These are phyloP conservation scores for Cervus canadensis DNA, from an alignment of 2,113 vertebrate genomes.

Conservation along the genomic window DNA sequence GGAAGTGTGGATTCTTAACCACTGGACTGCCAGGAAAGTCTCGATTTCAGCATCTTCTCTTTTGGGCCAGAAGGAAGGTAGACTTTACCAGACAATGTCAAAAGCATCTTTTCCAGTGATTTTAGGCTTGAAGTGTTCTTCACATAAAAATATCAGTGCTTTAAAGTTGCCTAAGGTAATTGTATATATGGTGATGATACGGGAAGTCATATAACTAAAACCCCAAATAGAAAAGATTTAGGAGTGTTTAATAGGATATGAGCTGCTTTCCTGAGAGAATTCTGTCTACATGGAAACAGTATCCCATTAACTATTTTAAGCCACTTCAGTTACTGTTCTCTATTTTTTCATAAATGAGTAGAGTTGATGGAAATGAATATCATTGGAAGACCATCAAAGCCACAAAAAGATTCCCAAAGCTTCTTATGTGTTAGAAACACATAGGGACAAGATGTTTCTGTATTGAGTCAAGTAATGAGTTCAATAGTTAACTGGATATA, in stretches of 20 bases:
- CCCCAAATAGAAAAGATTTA: neutral
- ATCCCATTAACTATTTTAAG: conserved; percentile 8
- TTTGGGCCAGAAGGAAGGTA: neutral
- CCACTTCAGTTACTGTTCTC: neutral
- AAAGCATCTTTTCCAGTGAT: neutral
- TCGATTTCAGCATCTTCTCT: neutral
- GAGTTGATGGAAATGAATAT: neutral
- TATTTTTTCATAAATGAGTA: neutral
- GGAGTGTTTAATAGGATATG: neutral
- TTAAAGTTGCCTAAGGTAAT: neutral
- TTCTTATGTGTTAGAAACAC: neutral
- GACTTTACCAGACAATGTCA: neutral
- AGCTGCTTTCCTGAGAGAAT: neutral
- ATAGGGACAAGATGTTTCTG: neutral
- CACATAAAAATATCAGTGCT: neutral
- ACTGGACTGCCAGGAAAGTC: neutral
- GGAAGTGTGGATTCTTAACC: neutral
- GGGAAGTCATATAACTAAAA: neutral
- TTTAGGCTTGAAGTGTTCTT: neutral
- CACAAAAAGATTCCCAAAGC: neutral
- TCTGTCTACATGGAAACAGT: neutral
- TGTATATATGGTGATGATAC: neutral
- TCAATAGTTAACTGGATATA: neutral
- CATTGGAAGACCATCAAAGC: neutral
- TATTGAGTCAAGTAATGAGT: neutral